Evolutionary conservation across 2,113 vertebrate species (phyloP).

Genomic region (Coregonus clupeaformis): DNA sequence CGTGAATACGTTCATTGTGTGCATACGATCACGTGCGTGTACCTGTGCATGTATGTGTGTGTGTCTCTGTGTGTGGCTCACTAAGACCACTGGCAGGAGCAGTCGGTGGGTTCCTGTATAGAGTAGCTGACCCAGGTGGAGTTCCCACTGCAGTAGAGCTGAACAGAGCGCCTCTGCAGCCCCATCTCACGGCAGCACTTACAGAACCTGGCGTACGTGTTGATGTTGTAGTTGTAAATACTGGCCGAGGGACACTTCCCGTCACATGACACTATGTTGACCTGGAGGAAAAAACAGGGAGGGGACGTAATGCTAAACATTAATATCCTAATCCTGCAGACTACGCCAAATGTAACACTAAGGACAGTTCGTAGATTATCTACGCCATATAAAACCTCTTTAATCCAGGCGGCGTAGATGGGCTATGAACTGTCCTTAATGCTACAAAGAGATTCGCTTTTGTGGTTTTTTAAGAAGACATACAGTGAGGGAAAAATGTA

Average conservation of each 20-base stretch:
- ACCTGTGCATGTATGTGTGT: conserved; percentile 8
- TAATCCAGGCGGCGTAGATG: no score
- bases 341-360: no score
- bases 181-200: conserved; percentile 96
- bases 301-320: no score
- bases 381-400: no score
- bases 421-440: no score
- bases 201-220: conserved; percentile 94
- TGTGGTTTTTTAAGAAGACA: not conserved
- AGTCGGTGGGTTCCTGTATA: conserved; percentile 96
- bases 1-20: conserved; percentile 2
- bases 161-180: conserved; percentile 87
- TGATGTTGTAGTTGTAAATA: conserved; percentile 99
- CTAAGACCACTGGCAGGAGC: conserved; percentile 97
- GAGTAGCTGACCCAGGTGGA: conserved; percentile 93
- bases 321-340: no score
- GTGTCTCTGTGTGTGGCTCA: not conserved
- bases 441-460: not conserved
- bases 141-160: conserved; percentile 91
- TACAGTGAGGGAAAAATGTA: no score
- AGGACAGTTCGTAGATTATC: no score
- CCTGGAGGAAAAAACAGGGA: conserved; percentile 73
- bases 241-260: conserved; percentile 96
- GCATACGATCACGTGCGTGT: not conserved
- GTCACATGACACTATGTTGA: conserved; percentile 96